Base-by-base conservation (phyloP, 2,888 invertebrate genomes). In the Melikaiella ostensackeni region DNA sequence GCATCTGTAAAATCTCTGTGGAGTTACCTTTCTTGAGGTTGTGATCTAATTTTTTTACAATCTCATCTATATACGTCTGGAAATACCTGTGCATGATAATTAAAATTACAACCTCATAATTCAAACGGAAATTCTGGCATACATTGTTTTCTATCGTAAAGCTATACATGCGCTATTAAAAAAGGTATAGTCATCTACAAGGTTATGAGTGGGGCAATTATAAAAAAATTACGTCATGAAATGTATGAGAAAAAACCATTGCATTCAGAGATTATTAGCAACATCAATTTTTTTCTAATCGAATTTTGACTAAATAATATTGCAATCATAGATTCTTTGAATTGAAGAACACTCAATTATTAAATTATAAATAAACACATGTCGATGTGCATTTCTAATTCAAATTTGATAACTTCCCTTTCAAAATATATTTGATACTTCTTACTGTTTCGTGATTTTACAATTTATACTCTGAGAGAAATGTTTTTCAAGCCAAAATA, bases 81-180 rank as follows among this genome's bases (percentile, higher is more conserved):
- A 27, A 6, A 13, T 42, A 46, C 66, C 38, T 42, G 38, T 27
- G 16, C 9, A 42, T 42, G 27, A 46, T 46, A 46, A 66, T 66
- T 42, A 66, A 66, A 46, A 66, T 46, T 19, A 46, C 27, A 30
- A 46, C 9, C n/a, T 66, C 42, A 66, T 66, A 5, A 50, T n/a
- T 8, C n/a, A n/a, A 24, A 64, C 7, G 24, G 16, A 42, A 42
- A 46, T 66, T 66, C 30, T 27, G 9, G n/a, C 19, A 9, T 38
- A 46, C 27, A 46, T 46, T 66, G 46, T 66, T 46, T 42, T 42
- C 19, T 27, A 19, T 46, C 27, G 16, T 16, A 42, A 6, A 42
- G 42, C 16, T 42, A 24, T 66, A 46, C 46, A 21, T 66, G 19
- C n/a, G 66, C 8, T 38, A 24, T 27, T 24, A 66, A 46, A 24